A percentile compares a stretch with the other conserved stretches of the same genome.
phyloP scores from a whole-genome alignment of 2,113 vertebrate species.

The Circaetus gallicus region DNA sequence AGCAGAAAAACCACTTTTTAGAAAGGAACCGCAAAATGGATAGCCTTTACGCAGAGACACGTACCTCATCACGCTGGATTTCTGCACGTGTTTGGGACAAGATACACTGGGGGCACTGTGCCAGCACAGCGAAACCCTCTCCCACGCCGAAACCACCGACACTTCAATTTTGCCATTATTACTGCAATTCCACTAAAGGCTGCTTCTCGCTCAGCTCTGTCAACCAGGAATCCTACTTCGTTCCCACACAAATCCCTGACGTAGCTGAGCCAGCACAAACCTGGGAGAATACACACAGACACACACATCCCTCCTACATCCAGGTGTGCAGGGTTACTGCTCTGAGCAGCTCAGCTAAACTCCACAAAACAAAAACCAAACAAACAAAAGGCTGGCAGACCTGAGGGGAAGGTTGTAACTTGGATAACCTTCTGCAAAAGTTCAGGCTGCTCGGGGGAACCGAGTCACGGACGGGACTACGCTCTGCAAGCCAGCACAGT shows the following conservation, averaged over 20 bases:
- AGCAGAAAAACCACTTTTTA: not conserved
- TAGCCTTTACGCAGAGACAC: accelerated
- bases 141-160: not conserved
- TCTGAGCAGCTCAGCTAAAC: not conserved
- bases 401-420: not conserved
- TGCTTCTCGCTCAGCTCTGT: not conserved
- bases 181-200: not conserved
- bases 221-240: not conserved
- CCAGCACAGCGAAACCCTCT: not conserved
- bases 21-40: not conserved
- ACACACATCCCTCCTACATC: not conserved
- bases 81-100: not conserved
- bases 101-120: accelerated
- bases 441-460: not conserved
- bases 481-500: not conserved
- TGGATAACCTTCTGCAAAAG: not conserved
- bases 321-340: not conserved
- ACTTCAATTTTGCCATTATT: not conserved
- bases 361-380: too few species aligned
- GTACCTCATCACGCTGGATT: accelerated
- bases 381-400: not conserved
- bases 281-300: not conserved
- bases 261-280: not conserved
- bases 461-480: accelerated
- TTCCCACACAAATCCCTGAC: not conserved